phyloP scores from a whole-genome alignment of 2,888 invertebrate species.

The Ophion ellenae region DNA sequence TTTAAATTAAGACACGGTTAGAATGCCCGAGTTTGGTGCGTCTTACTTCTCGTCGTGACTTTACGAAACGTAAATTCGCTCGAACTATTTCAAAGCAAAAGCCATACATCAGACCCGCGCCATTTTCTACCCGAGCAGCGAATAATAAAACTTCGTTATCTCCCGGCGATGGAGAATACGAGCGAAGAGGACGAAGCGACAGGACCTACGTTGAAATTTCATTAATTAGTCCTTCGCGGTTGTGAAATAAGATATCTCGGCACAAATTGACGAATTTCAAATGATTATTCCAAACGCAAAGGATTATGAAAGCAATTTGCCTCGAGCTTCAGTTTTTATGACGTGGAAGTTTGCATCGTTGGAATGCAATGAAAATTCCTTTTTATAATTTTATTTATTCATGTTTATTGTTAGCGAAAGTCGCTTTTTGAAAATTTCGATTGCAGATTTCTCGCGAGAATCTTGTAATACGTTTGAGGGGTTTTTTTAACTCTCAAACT shows the following conservation, averaged over 20 bases:
- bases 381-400: no score
- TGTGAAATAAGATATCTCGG: slow-evolving; percentile 13
- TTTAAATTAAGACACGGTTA: slow-evolving; percentile 49
- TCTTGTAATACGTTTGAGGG: no score
- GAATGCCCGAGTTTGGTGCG: slow-evolving; percentile 15
- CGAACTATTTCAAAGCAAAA: slow-evolving; percentile 35
- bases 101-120: slow-evolving; percentile 15
- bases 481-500: no score
- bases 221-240: slow-evolving; percentile 47
- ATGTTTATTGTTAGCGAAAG: no score
- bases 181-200: neutral
- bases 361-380: no score
- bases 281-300: slow-evolving; percentile 11
- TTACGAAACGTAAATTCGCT: slow-evolving; percentile 27
- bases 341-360: no score
- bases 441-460: no score
- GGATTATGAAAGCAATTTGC: neutral
- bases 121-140: slow-evolving; percentile 28
- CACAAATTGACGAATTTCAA: slow-evolving; percentile 33
- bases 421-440: no score
- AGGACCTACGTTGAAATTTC: slow-evolving; percentile 48
- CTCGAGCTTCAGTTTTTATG: neutral
- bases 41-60: slow-evolving; percentile 20
- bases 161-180: slow-evolving; percentile 9
- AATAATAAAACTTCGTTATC: slow-evolving; percentile 61